phyloP scores from a whole-genome alignment of 2,113 vertebrate species.

The Suricata suricatta region DNA sequence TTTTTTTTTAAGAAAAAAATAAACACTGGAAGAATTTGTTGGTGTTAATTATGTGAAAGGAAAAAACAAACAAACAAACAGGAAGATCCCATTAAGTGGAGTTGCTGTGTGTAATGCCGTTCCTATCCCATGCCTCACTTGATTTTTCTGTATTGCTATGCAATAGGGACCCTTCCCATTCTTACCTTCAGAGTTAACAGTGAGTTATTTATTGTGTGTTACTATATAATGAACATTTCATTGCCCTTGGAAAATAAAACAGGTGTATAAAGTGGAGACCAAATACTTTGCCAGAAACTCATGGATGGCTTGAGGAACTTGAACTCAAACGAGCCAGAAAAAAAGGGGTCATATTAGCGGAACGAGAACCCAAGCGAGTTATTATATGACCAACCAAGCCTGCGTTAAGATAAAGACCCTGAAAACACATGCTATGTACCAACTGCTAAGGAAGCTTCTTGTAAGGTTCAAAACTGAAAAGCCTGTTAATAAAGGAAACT shows the following conservation, averaged over 20 bases:
- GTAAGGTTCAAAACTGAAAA: constrained; percentile 83
- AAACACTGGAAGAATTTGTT: constrained; percentile 99
- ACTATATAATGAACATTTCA: constrained; percentile 84
- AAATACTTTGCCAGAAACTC: constrained; percentile 84
- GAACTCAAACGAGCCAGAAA: constrained; percentile 81
- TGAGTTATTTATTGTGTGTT: constrained; percentile 90
- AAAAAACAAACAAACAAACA: constrained; percentile 88
- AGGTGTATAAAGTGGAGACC: constrained; percentile 86
- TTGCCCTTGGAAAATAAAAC: constrained; percentile 82
- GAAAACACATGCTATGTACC: constrained; percentile 72
- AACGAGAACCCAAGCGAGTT: constrained; percentile 77
- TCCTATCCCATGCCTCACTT: constrained; percentile 84
- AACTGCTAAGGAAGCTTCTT: constrained; percentile 78
- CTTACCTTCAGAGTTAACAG: constrained; percentile 85
- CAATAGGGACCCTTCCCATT: constrained; percentile 83
- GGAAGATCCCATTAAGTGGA: constrained; percentile 88
- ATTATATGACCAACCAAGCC: constrained; percentile 74
- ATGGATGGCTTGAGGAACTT: constrained; percentile 82
- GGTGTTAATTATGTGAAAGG: constrained; percentile 95
- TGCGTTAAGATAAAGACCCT: constrained; percentile 74
- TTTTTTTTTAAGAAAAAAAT: constrained; percentile 81
- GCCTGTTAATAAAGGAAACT: constrained; percentile 86
- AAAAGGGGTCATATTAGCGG: constrained; percentile 74
- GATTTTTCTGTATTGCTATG: constrained; percentile 84
- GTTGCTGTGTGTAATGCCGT: constrained; percentile 83